phyloP scores from a whole-genome alignment of 2,888 invertebrate genomes.

The Xylophagus ater region DNA sequence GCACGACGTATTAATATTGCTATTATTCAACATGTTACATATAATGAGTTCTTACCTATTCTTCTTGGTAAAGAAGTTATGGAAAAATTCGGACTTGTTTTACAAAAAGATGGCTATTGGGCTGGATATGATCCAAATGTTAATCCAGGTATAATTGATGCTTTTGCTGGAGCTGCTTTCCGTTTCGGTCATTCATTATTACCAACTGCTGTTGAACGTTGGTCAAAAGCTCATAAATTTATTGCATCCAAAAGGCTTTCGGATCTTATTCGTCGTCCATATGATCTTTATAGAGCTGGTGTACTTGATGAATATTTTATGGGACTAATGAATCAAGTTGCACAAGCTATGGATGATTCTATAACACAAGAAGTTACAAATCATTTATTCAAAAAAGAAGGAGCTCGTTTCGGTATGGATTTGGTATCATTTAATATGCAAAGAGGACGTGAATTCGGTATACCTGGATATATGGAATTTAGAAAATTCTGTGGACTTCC shows the following conservation, averaged over 20 bases:
- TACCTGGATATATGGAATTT: conserved; percentile 89
- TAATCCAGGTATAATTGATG: conserved; percentile 79
- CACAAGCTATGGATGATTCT: conserved; percentile 90
- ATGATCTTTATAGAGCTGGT: conserved; percentile 80
- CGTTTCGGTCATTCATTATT: conserved; percentile 83
- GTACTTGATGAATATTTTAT: conserved; percentile 85
- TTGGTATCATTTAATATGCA: conserved; percentile 89
- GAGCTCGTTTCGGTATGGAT: conserved; percentile 68
- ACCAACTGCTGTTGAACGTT: conserved; percentile 82
- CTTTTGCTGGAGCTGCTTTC: conserved; percentile 86
- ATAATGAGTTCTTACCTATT: conserved; percentile 82
- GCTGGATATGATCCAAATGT: conserved; percentile 61
- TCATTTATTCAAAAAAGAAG: conserved; percentile 76
- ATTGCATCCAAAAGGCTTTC: conserved; percentile 83
- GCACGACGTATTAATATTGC: conserved; percentile 74
- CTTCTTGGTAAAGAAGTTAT: conserved; percentile 81
- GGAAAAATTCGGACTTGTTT: conserved; percentile 77
- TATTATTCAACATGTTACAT: conserved; percentile 80
- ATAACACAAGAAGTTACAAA: conserved; percentile 85
- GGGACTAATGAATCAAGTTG: conserved; percentile 88
- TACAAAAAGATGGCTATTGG: conserved; percentile 60
- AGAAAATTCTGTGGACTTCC: conserved; percentile 82
- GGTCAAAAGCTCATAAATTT: conserved; percentile 92
- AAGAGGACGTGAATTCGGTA: conserved; percentile 80
- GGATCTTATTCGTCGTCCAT: conserved; percentile 78